Conservation (phyloP, 1,140 invertebrate genomes). For the Aricia agestis region DNA sequence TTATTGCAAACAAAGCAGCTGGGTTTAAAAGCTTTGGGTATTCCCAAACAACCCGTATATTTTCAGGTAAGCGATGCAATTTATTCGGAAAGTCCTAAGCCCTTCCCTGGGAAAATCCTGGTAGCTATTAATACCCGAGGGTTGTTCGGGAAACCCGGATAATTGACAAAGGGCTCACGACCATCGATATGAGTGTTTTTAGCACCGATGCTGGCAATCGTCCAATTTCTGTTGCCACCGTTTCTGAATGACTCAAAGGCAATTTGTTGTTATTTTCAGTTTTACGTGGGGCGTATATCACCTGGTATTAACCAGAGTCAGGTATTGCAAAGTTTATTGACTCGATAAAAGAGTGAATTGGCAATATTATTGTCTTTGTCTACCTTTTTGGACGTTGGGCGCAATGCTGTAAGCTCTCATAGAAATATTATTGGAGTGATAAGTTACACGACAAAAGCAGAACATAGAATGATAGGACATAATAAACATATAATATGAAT, state of each 20-base stretch:
- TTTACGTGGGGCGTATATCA: neutral
- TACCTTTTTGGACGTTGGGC: too few relatives aligned
- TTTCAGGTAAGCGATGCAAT: neutral
- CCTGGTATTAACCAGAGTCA: neutral
- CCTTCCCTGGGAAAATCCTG: neutral
- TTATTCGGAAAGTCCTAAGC: neutral
- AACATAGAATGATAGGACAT: too few relatives aligned
- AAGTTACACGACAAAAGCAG: too few relatives aligned
- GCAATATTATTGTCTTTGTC: too few relatives aligned
- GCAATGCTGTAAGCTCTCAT: too few relatives aligned
- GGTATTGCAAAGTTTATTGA: neutral
- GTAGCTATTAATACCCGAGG: constrained; percentile 13
- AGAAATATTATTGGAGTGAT: too few relatives aligned
- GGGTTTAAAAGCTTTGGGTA: too few relatives aligned
- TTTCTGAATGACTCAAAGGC: constrained; percentile 47
- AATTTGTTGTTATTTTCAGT: constrained; percentile 34
- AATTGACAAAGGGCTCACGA: constrained; percentile 34
- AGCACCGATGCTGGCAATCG: constrained; percentile 42
- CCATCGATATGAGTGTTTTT: constrained; percentile 30
- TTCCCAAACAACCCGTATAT: neutral
- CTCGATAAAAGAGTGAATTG: too few relatives aligned
- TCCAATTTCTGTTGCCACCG: constrained; percentile 53
- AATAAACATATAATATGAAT: too few relatives aligned
- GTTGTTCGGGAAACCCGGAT: constrained; percentile 6
- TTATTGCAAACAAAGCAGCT: too few relatives aligned